Evolutionary conservation across 2,888 invertebrate genomes (phyloP).

Genomic region (Chromoteleia sp.): DNA sequence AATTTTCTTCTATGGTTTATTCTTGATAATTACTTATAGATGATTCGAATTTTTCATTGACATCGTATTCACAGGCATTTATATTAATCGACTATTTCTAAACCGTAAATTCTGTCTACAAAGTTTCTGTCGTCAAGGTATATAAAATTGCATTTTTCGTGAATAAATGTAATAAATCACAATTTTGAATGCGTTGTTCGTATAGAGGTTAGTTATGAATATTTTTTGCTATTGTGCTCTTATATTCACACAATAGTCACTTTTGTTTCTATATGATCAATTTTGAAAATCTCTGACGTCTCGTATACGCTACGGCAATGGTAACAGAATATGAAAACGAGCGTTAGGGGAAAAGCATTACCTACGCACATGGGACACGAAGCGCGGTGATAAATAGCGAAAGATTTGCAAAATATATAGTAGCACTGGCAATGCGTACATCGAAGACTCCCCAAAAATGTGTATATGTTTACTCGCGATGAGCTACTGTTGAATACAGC

Average conservation of each 20-base stretch:
- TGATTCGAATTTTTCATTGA: no score
- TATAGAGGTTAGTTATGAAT: conserved; percentile 27
- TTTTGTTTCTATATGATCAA: conserved; percentile 74
- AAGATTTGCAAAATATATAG: conserved; percentile 82
- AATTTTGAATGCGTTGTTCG: background rate
- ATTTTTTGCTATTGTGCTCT: conserved; percentile 32
- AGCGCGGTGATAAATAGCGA: conserved; percentile 80
- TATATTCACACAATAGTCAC: conserved; percentile 51
- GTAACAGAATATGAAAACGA: conserved; percentile 77
- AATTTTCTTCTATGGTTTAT: no score
- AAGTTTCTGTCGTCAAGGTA: background rate
- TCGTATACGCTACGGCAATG: conserved; percentile 72
- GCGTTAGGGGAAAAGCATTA: conserved; percentile 68
- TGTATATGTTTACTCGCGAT: conserved; percentile 44
- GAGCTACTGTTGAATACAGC: conserved; percentile 47
- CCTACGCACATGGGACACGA: conserved; percentile 67
- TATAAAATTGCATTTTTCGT: no score
- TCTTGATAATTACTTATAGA: no score
- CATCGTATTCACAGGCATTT: no score
- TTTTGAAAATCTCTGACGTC: conserved; percentile 76
- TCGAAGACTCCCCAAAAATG: conserved; percentile 55
- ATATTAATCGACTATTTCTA: no score
- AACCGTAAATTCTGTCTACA: no score
- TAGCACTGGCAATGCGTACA: conserved; percentile 63
- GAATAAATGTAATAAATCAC: background rate